These are phyloP conservation scores for Musca vetustissima DNA, from an alignment of 1,140 invertebrate species.

Conservation along the genomic window DNA sequence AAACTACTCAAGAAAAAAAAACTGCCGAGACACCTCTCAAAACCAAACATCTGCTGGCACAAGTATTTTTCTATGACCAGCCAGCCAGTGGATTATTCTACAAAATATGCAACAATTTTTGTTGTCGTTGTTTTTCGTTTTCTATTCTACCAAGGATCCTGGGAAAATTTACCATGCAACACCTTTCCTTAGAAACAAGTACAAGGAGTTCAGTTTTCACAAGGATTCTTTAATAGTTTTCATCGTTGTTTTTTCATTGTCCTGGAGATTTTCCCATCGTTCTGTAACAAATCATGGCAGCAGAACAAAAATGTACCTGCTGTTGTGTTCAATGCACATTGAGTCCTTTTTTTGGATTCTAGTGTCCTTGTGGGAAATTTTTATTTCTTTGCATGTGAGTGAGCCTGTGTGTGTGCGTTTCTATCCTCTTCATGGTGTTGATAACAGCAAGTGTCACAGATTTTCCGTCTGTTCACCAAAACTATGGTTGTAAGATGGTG, in stretches of 20 bases:
- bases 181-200: constrained; percentile 8
- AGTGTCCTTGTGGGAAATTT: constrained; percentile 18
- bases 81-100: no score
- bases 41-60: no score
- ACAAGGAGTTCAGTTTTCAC: neutral
- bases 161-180: neutral
- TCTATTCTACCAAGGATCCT: neutral
- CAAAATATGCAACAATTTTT: no score
- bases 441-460: constrained; percentile 18
- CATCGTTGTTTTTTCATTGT: neutral
- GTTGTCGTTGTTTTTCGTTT: no score
- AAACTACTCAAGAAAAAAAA: no score
- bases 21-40: no score
- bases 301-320: constrained; percentile 10
- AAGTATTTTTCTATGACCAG: no score
- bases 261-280: neutral
- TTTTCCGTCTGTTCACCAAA: neutral
- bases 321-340: neutral
- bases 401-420: no score
- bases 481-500: no score
- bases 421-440: no score
- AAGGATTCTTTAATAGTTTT: constrained; percentile 1
- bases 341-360: neutral
- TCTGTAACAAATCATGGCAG: neutral
- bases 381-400: no score